phyloP scores from a whole-genome alignment of 2,888 invertebrate species.

The Dryomyza anilis region DNA sequence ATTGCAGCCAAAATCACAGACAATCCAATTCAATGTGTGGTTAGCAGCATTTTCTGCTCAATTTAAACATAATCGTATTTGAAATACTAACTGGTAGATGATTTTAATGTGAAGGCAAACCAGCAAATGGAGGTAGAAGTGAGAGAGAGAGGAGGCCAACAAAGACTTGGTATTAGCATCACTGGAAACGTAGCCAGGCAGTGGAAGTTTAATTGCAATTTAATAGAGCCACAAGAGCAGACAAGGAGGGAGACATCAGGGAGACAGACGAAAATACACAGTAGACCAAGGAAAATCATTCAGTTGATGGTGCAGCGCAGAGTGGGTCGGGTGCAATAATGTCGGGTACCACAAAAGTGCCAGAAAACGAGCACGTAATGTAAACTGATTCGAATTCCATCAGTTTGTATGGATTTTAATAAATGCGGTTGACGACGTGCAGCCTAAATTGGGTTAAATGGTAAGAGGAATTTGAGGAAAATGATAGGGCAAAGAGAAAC shows the following conservation, averaged over 20 bases:
- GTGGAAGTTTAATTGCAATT: slow-evolving; percentile 46
- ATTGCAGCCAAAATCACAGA: too few relatives aligned
- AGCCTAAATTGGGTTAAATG: too few relatives aligned
- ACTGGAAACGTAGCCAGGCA: neutral
- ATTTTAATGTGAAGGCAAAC: too few relatives aligned
- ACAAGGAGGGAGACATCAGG: neutral
- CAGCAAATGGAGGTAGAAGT: neutral
- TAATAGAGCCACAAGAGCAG: slow-evolving; percentile 46
- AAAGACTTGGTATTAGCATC: neutral
- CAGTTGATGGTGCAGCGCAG: too few relatives aligned
- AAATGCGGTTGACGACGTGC: neutral
- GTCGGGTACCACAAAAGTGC: neutral
- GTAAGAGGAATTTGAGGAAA: too few relatives aligned
- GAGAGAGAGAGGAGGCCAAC: neutral
- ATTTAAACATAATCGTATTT: slow-evolving; percentile 7
- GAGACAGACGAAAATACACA: slow-evolving; percentile 16
- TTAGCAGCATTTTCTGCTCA: neutral
- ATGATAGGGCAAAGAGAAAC: too few relatives aligned
- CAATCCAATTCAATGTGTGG: too few relatives aligned
- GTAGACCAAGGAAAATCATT: slow-evolving; percentile 11
- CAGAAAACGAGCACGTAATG: neutral
- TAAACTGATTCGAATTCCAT: neutral
- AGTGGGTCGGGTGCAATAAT: too few relatives aligned
- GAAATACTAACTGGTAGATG: too few relatives aligned
- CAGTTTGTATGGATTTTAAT: neutral